These are phyloP conservation scores for Phalacrocorax carbo DNA, from an alignment of 2,113 vertebrate species.

Conservation along the genomic window DNA sequence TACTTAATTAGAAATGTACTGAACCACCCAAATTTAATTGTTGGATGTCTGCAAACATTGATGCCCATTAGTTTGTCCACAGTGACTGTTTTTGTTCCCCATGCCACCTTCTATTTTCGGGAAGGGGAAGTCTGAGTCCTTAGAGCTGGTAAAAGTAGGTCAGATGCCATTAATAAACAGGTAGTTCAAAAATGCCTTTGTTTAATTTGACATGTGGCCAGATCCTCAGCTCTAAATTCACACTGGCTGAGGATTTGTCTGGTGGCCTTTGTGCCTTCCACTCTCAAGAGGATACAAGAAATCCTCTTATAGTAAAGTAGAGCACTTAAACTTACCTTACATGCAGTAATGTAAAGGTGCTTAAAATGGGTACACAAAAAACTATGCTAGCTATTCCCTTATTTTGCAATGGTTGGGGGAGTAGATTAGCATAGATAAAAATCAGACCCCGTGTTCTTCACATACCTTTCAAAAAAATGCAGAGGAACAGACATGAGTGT, in stretches of 20 bases:
- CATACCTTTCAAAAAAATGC: neutral
- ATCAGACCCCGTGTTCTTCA: neutral
- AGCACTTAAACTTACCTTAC: no score
- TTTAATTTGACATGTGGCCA: slow-evolving; percentile 15
- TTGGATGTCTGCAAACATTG: slow-evolving; percentile 10
- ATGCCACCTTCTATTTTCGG: slow-evolving; percentile 37
- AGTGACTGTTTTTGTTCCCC: neutral
- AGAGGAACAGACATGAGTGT: neutral
- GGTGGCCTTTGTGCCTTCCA: neutral
- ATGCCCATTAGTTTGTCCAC: slow-evolving; percentile 50
- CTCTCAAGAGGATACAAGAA: neutral
- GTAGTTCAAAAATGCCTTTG: slow-evolving; percentile 40
- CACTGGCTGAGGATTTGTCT: neutral
- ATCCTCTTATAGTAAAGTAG: neutral
- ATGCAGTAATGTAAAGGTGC: neutral
- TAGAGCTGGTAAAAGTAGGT: slow-evolving; percentile 25
- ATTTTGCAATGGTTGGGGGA: neutral
- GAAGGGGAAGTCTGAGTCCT: slow-evolving; percentile 11
- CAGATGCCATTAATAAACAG: slow-evolving; percentile 44
- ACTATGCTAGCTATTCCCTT: neutral
- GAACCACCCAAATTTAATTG: slow-evolving; percentile 66
- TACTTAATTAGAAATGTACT: slow-evolving; percentile 69
- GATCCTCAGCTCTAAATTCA: neutral
- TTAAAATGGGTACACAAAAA: neutral
- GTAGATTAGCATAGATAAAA: neutral